Conservation (phyloP, 2,113 vertebrate genomes). For the Anser cygnoides region DNA sequence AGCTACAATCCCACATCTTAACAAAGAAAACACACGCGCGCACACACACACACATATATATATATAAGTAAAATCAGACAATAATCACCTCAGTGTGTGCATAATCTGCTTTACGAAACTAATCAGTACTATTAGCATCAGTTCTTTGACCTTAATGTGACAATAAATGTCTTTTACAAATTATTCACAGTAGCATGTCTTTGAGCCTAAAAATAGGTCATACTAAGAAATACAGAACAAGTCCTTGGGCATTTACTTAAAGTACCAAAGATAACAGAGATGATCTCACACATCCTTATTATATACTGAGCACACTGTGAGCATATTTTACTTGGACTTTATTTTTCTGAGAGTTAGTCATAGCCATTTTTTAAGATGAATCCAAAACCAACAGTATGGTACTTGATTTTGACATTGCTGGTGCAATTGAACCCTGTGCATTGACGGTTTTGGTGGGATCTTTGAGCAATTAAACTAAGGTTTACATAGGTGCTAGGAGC, state of each 20-base stretch:
- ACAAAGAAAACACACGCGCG: not conserved
- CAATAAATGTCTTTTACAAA: not conserved
- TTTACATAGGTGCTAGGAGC: not conserved
- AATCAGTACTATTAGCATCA: not conserved
- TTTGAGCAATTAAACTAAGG: not conserved
- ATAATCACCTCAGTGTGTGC: not conserved
- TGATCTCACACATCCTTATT: not conserved
- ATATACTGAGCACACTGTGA: not conserved
- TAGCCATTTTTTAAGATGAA: not conserved
- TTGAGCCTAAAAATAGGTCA: not conserved
- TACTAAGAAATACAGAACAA: not conserved
- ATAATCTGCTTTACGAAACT: not conserved
- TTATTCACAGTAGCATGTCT: not conserved
- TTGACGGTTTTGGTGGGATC: not conserved
- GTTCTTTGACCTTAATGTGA: not conserved
- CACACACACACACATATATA: no score
- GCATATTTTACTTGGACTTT: not conserved
- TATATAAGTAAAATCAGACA: not conserved
- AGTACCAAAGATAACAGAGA: not conserved
- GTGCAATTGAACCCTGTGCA: not conserved
- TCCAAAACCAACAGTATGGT: not conserved
- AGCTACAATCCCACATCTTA: not conserved
- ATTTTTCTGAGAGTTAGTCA: not conserved
- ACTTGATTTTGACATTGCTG: not conserved
- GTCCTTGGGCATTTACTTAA: not conserved